phyloP scores from a whole-genome alignment of 2,113 vertebrate species.

The Martes martes region DNA sequence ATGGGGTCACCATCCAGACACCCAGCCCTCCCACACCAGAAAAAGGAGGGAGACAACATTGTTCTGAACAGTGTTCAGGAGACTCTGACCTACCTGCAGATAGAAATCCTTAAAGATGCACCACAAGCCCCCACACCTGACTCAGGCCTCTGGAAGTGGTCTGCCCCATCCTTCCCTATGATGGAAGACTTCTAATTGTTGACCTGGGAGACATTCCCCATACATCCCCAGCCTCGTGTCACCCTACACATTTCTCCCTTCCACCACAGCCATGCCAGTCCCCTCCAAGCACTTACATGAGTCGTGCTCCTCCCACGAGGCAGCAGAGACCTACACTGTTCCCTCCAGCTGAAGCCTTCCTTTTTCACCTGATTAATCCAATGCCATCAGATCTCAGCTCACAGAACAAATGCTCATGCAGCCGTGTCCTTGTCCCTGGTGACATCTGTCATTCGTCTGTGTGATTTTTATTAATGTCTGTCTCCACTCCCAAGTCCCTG shows the following conservation, averaged over 20 bases:
- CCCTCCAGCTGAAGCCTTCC: not conserved
- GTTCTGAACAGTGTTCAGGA: not conserved
- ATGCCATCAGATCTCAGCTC: not conserved
- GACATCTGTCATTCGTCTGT: not conserved
- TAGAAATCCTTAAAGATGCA: not conserved
- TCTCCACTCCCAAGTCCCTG: not conserved
- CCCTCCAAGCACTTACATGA: not conserved
- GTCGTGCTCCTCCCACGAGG: no score
- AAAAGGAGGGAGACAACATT: not conserved
- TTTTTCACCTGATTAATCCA: not conserved
- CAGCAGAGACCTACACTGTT: not conserved
- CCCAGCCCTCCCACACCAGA: not conserved
- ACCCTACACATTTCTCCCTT: not conserved
- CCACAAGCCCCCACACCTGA: not conserved
- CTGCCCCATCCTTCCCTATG: not conserved
- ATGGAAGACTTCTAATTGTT: not conserved
- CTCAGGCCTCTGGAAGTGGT: not conserved
- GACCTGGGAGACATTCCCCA: not conserved
- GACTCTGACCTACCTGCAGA: not conserved
- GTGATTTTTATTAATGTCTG: not conserved
- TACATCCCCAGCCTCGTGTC: not conserved
- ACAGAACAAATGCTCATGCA: not conserved
- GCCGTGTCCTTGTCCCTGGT: not conserved
- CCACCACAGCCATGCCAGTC: not conserved
- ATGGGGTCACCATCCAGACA: not conserved